A percentile compares a stretch with the other conserved stretches of the same genome.
Conservation (phyloP, 2,113 vertebrate species). For the Spea bombifrons region DNA sequence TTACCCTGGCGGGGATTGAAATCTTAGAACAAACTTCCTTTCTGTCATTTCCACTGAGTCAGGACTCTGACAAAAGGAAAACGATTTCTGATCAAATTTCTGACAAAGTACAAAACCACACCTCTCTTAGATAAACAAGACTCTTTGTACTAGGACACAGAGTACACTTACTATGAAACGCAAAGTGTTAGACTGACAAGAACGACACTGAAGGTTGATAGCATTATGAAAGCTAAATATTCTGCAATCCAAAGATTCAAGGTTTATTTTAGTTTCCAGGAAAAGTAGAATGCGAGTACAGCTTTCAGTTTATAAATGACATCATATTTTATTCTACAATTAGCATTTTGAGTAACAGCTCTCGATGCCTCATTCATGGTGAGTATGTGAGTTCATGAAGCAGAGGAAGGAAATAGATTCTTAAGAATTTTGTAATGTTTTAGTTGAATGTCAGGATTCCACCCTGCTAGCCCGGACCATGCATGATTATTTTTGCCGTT, state of each 20-base stretch:
- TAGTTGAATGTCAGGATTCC: too few relatives aligned
- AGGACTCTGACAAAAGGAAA: constrained; percentile 50
- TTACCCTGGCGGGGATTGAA: constrained; percentile 54
- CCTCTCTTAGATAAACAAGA: constrained; percentile 51
- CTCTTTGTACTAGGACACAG: constrained; percentile 37
- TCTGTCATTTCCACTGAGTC: constrained; percentile 64
- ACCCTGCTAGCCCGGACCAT: too few relatives aligned
- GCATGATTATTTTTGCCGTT: too few relatives aligned
- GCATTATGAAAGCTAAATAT: background rate
- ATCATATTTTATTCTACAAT: too few relatives aligned
- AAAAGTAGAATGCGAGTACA: background rate
- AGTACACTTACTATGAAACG: background rate
- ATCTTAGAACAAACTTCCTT: constrained; percentile 60
- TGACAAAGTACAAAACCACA: constrained; percentile 48
- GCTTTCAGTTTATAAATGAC: background rate
- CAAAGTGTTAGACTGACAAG: background rate
- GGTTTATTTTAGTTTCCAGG: background rate
- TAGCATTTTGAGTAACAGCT: too few relatives aligned
- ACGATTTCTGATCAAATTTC: constrained; percentile 38
- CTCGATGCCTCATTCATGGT: too few relatives aligned
- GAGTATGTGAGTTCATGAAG: too few relatives aligned
- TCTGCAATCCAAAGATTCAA: background rate
- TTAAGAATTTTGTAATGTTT: too few relatives aligned
- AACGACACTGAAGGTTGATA: background rate
- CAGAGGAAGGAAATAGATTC: too few relatives aligned